Evolutionary conservation across 1,140 invertebrate species (phyloP).

Genomic region (Drosophila equinoxialis): DNA sequence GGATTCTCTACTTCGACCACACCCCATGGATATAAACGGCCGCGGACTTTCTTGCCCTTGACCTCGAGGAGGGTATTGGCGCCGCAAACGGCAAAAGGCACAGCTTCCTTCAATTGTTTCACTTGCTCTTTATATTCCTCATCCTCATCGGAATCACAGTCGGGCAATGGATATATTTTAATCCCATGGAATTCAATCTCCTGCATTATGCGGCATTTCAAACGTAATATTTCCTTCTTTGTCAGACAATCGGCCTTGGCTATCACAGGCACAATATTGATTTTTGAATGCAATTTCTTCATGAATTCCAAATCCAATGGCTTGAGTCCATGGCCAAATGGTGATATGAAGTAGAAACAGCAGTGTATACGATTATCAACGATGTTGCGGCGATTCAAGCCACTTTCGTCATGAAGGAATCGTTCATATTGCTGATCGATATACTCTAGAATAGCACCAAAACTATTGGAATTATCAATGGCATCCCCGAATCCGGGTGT

Average conservation of each 20-base stretch:
- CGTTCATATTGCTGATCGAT: constrained; percentile 97
- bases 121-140: constrained; percentile 97
- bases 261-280: constrained; percentile 99
- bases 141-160: constrained; percentile 97
- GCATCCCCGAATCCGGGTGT: constrained; percentile 99
- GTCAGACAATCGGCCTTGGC: constrained; percentile 99
- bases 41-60: constrained; percentile 93
- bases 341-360: constrained; percentile 99
- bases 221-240: constrained; percentile 94
- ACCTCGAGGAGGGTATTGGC: constrained; percentile 96
- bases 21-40: constrained; percentile 98
- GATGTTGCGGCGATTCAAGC: constrained; percentile 95
- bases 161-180: constrained; percentile 97
- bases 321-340: constrained; percentile 97
- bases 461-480: constrained; percentile 98
- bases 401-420: constrained; percentile 95
- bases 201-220: constrained; percentile 94
- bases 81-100: constrained; percentile 99
- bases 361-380: constrained; percentile 97
- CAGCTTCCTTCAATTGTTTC: constrained; percentile 94
- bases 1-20: constrained; percentile 99
- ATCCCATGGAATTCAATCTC: constrained; percentile 93
- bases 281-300: constrained; percentile 98
- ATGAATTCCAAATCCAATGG: constrained; percentile 98
- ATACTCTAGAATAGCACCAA: constrained; percentile 94